These are phyloP conservation scores for Troilus luridus DNA, from an alignment of 2,888 invertebrate species.

Conservation along the genomic window DNA sequence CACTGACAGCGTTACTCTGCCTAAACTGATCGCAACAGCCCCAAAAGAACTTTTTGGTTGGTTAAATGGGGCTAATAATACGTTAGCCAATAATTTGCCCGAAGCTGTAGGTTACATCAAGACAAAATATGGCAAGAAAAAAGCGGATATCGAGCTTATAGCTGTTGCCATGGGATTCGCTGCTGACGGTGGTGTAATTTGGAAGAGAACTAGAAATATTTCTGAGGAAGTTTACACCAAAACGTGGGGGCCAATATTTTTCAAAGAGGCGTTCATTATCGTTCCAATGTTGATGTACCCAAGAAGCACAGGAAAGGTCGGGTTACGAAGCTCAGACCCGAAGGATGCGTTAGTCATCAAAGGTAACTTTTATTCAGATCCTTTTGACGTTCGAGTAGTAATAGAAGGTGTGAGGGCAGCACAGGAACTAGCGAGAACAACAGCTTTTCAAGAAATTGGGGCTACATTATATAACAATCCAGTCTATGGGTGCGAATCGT, in stretches of 20 bases:
- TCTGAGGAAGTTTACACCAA: conserved; percentile 74
- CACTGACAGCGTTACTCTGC: conserved; percentile 57
- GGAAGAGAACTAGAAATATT: conserved; percentile 69
- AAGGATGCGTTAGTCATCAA: conserved; percentile 83
- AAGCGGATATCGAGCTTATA: conserved; percentile 86
- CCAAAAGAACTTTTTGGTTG: conserved; percentile 71
- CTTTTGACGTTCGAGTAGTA: conserved; percentile 79
- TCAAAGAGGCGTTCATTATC: conserved; percentile 77
- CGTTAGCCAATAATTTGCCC: conserved; percentile 74
- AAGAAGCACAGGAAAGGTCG: conserved; percentile 80
- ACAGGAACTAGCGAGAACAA: conserved; percentile 74
- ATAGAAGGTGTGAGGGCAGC: conserved; percentile 75
- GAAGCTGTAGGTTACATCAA: conserved; percentile 83
- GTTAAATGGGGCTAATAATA: conserved; percentile 68
- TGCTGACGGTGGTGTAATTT: conserved; percentile 70
- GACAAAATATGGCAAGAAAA: conserved; percentile 76
- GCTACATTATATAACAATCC: conserved; percentile 73
- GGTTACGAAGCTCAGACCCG: conserved; percentile 72
- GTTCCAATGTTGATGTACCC: conserved; percentile 83
- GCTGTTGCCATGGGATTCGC: conserved; percentile 82
- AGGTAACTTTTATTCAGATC: conserved; percentile 81
- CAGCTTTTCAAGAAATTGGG: conserved; percentile 72
- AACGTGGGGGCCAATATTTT: conserved; percentile 71
- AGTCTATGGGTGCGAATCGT: conserved; percentile 79
- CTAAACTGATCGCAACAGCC: conserved; percentile 50